A percentile compares a stretch with the other conserved stretches of the same genome.
phyloP scores from a whole-genome alignment of 64 coral and sea anemone species.

The Orbicella faveolata region DNA sequence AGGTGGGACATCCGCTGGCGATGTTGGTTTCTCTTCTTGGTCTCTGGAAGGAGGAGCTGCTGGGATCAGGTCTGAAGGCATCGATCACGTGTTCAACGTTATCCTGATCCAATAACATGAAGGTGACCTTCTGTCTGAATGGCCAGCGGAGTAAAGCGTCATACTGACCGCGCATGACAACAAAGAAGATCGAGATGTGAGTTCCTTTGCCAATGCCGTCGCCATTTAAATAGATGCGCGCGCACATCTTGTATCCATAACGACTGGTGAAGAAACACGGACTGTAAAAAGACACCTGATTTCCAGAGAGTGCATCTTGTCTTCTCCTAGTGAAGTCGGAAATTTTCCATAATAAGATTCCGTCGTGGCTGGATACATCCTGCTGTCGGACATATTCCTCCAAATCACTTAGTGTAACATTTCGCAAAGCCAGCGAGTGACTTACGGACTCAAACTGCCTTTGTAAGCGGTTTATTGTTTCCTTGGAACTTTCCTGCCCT shows the following conservation, averaged over 20 bases:
- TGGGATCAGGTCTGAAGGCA: constrained; percentile 33
- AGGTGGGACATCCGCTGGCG: constrained; percentile 20
- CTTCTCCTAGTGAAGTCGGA: constrained; percentile 11
- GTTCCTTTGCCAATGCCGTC: constrained; percentile 46
- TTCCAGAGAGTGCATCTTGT: constrained; percentile 19
- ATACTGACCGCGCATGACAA: too few species aligned
- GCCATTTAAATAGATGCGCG: constrained; percentile 36
- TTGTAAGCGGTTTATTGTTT: constrained; percentile 10
- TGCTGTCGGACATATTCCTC: constrained; percentile 25
- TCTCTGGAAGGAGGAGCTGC: constrained; percentile 23
- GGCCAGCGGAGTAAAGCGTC: too few species aligned
- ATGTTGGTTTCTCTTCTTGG: constrained; percentile 34
- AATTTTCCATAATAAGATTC: constrained; percentile 41
- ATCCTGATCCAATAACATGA: not conserved
- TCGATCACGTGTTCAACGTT: constrained; percentile 41
- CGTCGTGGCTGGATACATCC: constrained; percentile 12
- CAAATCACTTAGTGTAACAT: constrained; percentile 28
- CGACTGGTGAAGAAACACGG: constrained; percentile 23
- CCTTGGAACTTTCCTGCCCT: constrained; percentile 27
- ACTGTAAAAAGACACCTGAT: constrained; percentile 5
- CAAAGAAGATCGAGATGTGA: too few species aligned
- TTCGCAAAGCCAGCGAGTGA: not conserved
- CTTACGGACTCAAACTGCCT: constrained; percentile 36
- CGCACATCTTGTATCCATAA: constrained; percentile 45
- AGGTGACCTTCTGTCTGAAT: too few species aligned